Base-by-base conservation (phyloP, 2,113 vertebrate genomes). In the Micronycteris hirsuta region DNA sequence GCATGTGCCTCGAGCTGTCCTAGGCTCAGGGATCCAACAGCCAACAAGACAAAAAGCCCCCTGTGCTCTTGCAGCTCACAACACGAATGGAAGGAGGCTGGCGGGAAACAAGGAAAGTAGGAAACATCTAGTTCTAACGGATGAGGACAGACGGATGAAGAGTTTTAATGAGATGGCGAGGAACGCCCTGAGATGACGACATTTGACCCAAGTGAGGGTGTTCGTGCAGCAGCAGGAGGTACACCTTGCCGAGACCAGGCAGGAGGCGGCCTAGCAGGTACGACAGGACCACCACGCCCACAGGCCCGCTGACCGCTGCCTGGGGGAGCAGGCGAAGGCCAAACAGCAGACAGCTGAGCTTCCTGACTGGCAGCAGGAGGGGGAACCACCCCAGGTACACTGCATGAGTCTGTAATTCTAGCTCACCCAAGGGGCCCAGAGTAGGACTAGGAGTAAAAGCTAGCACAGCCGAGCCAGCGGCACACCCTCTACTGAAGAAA, bases 1-100 rank as follows among this genome's bases (percentile, higher is more conserved):
- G 1, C 13, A 13, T 9, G 7, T 7, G 22, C 24, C 58, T 71
- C 4, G 1, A 45, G 58, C 36, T 47, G 38, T 4, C 26, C 0
- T 4, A 81, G 16, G 8, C 76, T 7, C 26, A 1, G 16, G 16
- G 56, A 67, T 19, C 43, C 83, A n/a, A 43, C 15, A 63, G 11
- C 12, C 4, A 77, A 61, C 5, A 52, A 38, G 43, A 67, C 22
- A 9, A 45, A 36, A 61, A 52, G 5, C 74, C 0, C 28, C 54
- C 28, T 7, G 33, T 6, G 31, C 20, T 82, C 36, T 38, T 4
- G 3, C 26, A 24, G 38, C 31, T 45, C 45, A 17, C 13, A 14
- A 12, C 5, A 11, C 24, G 15, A 78, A 36, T 4, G 8, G 7
- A 52, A 2, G 9, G 3, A 26, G 54, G 58, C 36, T 7, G 15